These are phyloP conservation scores for Eueremaeus valkanovi DNA, from an alignment of 2,888 invertebrate species.

Conservation along the genomic window DNA sequence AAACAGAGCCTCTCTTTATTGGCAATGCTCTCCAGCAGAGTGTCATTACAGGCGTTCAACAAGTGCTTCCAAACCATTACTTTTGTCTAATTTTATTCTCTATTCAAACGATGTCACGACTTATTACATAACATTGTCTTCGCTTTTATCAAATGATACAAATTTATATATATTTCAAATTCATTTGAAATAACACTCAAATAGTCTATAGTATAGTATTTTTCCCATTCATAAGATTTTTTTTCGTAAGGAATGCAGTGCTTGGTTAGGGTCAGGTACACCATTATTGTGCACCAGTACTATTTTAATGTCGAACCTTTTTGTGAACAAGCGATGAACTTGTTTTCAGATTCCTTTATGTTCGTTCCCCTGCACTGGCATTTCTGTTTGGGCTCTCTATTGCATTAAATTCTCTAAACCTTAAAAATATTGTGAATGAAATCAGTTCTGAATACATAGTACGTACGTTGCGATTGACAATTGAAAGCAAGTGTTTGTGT, in stretches of 20 bases:
- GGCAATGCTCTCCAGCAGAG: not conserved
- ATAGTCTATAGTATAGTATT: not conserved
- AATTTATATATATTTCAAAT: not conserved
- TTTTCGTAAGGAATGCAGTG: not conserved
- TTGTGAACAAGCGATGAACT: conserved; percentile 26
- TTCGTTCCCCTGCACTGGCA: not conserved
- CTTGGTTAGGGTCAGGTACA: not conserved
- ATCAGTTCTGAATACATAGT: not conserved
- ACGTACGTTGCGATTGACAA: not conserved
- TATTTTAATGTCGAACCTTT: not conserved
- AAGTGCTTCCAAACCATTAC: not conserved
- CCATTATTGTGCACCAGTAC: not conserved
- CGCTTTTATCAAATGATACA: too few relatives aligned
- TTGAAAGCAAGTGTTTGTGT: not conserved
- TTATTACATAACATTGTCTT: not conserved
- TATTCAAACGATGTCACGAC: not conserved
- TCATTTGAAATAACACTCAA: not conserved
- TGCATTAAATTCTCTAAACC: not conserved
- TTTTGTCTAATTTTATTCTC: not conserved
- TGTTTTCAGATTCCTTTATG: conserved; percentile 2
- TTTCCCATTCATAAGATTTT: conserved; percentile 6
- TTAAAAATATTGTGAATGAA: conserved; percentile 23
- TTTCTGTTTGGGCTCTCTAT: not conserved
- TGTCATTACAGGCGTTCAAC: conserved; percentile 8
- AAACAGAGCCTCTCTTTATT: not conserved